Evolutionary conservation across 2,888 invertebrate species (phyloP), one percentile per base, ranked within the genome.

Genomic region (Dugesia japonica): DNA sequence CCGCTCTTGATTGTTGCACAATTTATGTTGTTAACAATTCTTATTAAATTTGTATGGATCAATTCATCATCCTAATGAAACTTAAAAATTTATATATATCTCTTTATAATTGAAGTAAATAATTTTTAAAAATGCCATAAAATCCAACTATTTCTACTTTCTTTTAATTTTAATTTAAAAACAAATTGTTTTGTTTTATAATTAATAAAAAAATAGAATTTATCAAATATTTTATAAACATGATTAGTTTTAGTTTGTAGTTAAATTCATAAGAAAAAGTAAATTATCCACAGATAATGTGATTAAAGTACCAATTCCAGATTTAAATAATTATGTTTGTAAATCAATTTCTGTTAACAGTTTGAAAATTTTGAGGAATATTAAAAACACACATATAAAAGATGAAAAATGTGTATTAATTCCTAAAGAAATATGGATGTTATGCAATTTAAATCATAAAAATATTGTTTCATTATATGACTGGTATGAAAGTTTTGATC

Each of bases 181-280:
- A n/a, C n/a, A n/a, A n/a, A n/a, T n/a, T n/a, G n/a, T n/a, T n/a
- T n/a, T n/a, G n/a, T n/a, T n/a, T n/a, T n/a, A n/a, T n/a, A n/a
- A n/a, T n/a, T n/a, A n/a, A n/a, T n/a, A n/a, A n/a, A n/a, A n/a
- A n/a, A n/a, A n/a, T n/a, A n/a, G n/a, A n/a, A n/a, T n/a, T n/a
- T n/a, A n/a, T n/a, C n/a, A n/a, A n/a, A n/a, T n/a, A n/a, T n/a
- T n/a, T n/a, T n/a, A n/a, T n/a, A n/a, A n/a, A n/a, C n/a, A n/a
- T n/a, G n/a, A n/a, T n/a, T n/a, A n/a, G n/a, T 56, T 56, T 72
- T 80, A 87, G 86, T 88, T 89, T 0, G 88, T 90, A 0, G 88
- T 89, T 42, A 90, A 90, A 85, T 89, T 89, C 80, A 89, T 90
- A 75, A 84, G 88, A 75, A 89, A 89, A 80, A 87, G 87, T 80